phyloP scores from a whole-genome alignment of 2,888 invertebrate genomes.

The Dicranocentrus wangi region DNA sequence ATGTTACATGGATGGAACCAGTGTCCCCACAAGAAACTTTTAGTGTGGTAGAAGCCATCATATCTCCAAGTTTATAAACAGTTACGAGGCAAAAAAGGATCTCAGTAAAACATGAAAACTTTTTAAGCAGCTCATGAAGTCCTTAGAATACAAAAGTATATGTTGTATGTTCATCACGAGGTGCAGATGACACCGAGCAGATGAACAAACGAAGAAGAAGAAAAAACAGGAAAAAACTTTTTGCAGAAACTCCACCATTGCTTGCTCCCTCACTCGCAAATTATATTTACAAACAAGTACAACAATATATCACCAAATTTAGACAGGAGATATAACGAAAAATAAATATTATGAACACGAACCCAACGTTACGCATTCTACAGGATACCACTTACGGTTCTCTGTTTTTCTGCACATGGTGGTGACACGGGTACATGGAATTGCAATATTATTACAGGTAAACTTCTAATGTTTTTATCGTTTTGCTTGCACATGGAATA shows the following conservation, averaged over 20 bases:
- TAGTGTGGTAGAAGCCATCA: slow-evolving; percentile 13
- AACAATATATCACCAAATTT: slow-evolving; percentile 20
- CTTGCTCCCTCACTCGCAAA: neutral
- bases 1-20: neutral
- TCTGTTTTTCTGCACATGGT: neutral
- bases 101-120: too few species aligned
- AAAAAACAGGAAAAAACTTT: neutral
- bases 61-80: neutral
- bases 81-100: too few species aligned
- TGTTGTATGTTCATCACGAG: too few species aligned
- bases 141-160: too few species aligned
- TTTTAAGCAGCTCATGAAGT: too few species aligned
- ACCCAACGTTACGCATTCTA: neutral
- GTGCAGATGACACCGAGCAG: too few species aligned
- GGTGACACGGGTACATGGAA: slow-evolving; percentile 31
- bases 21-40: neutral
- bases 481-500: neutral
- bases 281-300: slow-evolving; percentile 22
- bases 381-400: neutral
- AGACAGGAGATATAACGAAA: slow-evolving; percentile 24
- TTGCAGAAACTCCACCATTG: neutral
- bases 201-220: too few species aligned
- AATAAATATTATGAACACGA: slow-evolving; percentile 33
- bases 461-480: neutral
- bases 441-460: slow-evolving; percentile 1